Base-by-base conservation (phyloP, 2,113 vertebrate species). In the Centropus unirufus region DNA sequence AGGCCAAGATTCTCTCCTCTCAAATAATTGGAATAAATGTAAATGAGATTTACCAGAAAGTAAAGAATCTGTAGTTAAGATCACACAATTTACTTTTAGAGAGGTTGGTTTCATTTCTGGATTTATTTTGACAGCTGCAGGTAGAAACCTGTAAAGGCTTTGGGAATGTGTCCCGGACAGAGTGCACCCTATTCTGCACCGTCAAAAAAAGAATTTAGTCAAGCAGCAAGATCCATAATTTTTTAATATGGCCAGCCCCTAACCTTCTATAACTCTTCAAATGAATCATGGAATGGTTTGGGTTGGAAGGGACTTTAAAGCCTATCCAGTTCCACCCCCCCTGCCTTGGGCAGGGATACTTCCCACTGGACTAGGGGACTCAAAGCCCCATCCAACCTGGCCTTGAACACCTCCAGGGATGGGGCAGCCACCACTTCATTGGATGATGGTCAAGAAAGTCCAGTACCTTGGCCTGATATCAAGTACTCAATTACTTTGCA, bases 81-180 rank as follows among this genome's bases (percentile, higher is more conserved):
- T 44, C 27, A 58, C 23, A 13, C 51, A 62, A 17, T 1, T 68
- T 62, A 22, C 27, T 84, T 51, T 51, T 68, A 51, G 11, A 70
- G 59, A 70, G 32, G 55, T 70, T 26, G 17, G 24, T 66, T 92
- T 80, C 29, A 36, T 62, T 93, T 88, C 54, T 90, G 81, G 70
- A 39, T 75, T 89, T 89, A 40, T 89, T 94, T 76, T 90, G 83
- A 74, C 93, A 95, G 82, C 77, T 92, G 89, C 30, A 83, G 92
- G 26, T 34, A 68, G 67, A 90, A 90, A 83, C 26, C 3, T 62
- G 9, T 30, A 40, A 73, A 74, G 42, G 23, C 51, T 47, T 14
- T 82, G 66, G 78, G 88, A 79, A 58, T 74, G 39, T 52, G 21
- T 52, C 44, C 69, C 90, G 54, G 46, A 42, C 66, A 91, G 58